These are phyloP conservation scores for Ptychochromis oligacanthus DNA, from an alignment of 2,113 vertebrate genomes.

Conservation along the genomic window DNA sequence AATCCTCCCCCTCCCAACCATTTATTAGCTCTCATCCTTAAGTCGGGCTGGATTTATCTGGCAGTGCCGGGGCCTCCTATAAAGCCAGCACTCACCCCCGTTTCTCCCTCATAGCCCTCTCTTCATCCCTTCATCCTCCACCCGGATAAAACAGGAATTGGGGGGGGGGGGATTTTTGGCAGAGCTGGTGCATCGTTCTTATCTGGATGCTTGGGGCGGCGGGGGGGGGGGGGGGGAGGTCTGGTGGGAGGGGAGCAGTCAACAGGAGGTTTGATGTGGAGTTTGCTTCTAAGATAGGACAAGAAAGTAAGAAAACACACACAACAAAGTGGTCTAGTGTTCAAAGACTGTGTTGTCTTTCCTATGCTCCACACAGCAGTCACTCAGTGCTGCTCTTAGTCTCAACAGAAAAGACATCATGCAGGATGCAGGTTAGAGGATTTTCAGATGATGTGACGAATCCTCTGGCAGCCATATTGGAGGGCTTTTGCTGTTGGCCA, in stretches of 20 bases:
- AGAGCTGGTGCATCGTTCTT: neutral
- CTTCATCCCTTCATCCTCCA: constrained; percentile 8
- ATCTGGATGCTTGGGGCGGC: too few relatives aligned
- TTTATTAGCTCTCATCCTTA: constrained; percentile 45
- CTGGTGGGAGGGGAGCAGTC: constrained; percentile 19
- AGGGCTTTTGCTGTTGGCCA: neutral
- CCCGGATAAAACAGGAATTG: constrained; percentile 41
- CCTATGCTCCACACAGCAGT: constrained; percentile 13
- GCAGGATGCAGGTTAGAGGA: constrained; percentile 23
- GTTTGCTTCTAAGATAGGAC: constrained; percentile 23
- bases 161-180: constrained; percentile 17
- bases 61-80: neutral
- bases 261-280: constrained; percentile 39
- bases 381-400: neutral
- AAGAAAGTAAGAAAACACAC: constrained; percentile 35
- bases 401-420: constrained; percentile 40
- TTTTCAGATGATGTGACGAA: constrained; percentile 30
- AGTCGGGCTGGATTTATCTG: constrained; percentile 38
- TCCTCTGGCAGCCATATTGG: constrained; percentile 40
- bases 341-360: constrained; percentile 14
- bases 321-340: constrained; percentile 20
- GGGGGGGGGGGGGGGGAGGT: neutral
- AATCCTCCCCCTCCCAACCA: neutral
- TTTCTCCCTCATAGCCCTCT: neutral
- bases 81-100: neutral